These are phyloP conservation scores for Notodonta ziczac DNA, from an alignment of 2,888 invertebrate genomes.

Conservation along the genomic window DNA sequence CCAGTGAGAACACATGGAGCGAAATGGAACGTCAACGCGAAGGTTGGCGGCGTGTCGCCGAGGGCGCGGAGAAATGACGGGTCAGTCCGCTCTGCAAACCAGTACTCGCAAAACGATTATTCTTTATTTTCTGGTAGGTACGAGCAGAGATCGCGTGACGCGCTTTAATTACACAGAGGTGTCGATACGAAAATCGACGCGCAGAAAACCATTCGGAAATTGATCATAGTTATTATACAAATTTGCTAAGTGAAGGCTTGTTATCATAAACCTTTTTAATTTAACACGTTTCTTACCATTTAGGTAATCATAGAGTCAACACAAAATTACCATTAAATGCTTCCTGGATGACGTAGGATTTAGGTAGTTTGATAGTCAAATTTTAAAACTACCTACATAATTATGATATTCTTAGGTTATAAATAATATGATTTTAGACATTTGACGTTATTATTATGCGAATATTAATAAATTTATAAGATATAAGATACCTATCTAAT, in stretches of 20 bases:
- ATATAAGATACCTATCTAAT: no score
- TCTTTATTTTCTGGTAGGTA: conserved; percentile 68
- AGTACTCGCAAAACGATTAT: conserved; percentile 77
- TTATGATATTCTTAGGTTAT: no score
- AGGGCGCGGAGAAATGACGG: conserved; percentile 66
- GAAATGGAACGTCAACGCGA: conserved; percentile 68
- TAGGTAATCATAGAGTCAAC: conserved; percentile 33
- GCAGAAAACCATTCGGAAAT: conserved; percentile 64
- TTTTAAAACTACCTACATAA: no score
- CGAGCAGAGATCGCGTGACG: conserved; percentile 71
- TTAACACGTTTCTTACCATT: conserved; percentile 25
- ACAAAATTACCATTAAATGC: conserved; percentile 10
- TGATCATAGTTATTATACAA: conserved; percentile 73
- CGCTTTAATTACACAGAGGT: conserved; percentile 77
- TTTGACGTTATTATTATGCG: no score
- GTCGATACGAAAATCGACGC: conserved; percentile 79
- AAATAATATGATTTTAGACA: no score
- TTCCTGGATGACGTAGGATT: conserved; percentile 19
- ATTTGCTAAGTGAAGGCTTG: conserved; percentile 54
- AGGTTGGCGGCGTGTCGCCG: conserved; percentile 63
- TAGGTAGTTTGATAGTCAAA: no score
- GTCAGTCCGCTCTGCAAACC: conserved; percentile 62
- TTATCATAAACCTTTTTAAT: conserved; percentile 35
- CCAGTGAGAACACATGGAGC: conserved; percentile 59
- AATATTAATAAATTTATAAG: no score